A percentile compares a stretch with the other conserved stretches of the same genome.
Conservation (phyloP, 2,113 vertebrate species). For the Crotalus tigris region DNA sequence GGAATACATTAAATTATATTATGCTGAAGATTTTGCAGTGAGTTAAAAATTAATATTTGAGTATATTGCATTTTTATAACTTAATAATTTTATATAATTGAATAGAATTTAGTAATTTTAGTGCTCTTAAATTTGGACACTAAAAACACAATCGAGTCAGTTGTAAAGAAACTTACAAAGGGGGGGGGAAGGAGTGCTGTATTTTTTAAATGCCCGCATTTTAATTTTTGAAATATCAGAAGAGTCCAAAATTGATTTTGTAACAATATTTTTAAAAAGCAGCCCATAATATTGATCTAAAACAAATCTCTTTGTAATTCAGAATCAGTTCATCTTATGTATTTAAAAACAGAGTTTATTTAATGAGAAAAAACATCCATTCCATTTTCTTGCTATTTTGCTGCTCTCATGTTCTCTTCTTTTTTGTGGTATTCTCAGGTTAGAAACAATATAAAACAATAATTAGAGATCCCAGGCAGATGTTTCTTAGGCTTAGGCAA, state of each 20-base stretch:
- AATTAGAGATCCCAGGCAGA: constrained; percentile 21
- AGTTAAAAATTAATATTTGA: constrained; percentile 23
- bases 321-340: constrained; percentile 54
- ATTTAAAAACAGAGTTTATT: constrained; percentile 26
- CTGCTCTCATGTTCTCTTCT: constrained; percentile 19
- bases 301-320: constrained; percentile 56
- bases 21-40: neutral
- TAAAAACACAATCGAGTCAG: constrained; percentile 27
- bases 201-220: constrained; percentile 43
- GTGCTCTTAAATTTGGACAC: constrained; percentile 32
- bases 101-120: neutral
- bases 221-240: constrained; percentile 35
- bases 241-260: constrained; percentile 45
- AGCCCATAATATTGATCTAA: constrained; percentile 44
- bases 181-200: constrained; percentile 22
- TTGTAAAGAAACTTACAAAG: constrained; percentile 49
- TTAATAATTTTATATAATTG: neutral
- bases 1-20: constrained; percentile 37
- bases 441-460: constrained; percentile 28
- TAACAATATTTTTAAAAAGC: constrained; percentile 38
- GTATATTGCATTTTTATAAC: constrained; percentile 30
- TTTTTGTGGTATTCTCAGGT: constrained; percentile 39
- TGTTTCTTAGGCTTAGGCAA: constrained; percentile 15
- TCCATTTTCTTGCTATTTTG: constrained; percentile 38
- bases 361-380: constrained; percentile 32